Evolutionary conservation across 1,140 invertebrate species (phyloP).

Genomic region (Penaeus indicus): DNA sequence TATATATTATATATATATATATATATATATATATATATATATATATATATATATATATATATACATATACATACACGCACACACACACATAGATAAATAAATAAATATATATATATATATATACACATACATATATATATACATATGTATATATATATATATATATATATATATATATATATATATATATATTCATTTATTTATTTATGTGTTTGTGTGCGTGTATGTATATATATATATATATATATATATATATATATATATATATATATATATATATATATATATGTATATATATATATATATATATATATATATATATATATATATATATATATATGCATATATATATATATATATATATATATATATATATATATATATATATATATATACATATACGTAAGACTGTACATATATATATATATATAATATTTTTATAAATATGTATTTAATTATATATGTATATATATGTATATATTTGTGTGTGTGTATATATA

Average conservation of each 20-base stretch:
- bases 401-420: no score
- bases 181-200: slow-evolving; percentile 19
- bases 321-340: no score
- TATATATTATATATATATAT: not conserved
- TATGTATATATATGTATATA: no score
- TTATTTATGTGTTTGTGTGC: not conserved
- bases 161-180: not conserved
- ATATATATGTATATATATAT: slow-evolving; percentile 23
- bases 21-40: not conserved
- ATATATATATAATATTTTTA: no score
- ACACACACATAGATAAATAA: not conserved
- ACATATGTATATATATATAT: not conserved
- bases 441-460: no score
- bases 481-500: no score
- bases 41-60: not conserved
- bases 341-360: no score
- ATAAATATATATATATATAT: slow-evolving; percentile 20
- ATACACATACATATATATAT: slow-evolving; percentile 18
- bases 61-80: not conserved
- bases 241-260: not conserved
- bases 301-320: not conserved
- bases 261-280: slow-evolving; percentile 34
- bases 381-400: no score
- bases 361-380: no score
- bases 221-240: not conserved